Evolutionary conservation across 2,113 vertebrate species (phyloP).

Genomic region (Sclerurus mexicanus): DNA sequence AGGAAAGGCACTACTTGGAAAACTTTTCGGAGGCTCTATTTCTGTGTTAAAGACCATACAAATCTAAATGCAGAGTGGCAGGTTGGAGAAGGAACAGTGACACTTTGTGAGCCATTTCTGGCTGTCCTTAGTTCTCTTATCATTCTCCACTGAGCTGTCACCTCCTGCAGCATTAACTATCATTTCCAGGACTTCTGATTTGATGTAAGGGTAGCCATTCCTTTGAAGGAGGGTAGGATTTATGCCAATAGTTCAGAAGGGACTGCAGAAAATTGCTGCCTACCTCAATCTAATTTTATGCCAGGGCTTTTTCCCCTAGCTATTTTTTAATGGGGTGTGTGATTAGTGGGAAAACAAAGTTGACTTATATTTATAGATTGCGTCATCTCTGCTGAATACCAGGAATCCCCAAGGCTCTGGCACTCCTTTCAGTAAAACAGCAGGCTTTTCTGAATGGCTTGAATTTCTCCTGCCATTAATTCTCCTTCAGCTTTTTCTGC

Average conservation of each 20-base stretch:
- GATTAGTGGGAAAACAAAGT: neutral
- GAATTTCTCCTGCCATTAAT: slow-evolving; percentile 4
- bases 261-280: neutral
- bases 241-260: neutral
- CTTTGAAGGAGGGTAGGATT: neutral
- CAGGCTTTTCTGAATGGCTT: slow-evolving; percentile 22
- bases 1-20: neutral
- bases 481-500: slow-evolving; percentile 27
- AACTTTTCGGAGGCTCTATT: neutral
- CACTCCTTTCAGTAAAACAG: neutral
- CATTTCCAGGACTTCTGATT: neutral
- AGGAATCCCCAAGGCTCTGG: slow-evolving; percentile 11
- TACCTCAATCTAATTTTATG: neutral
- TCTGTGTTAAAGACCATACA: neutral
- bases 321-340: neutral
- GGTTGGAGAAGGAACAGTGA: neutral
- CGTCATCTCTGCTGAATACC: slow-evolving; percentile 11
- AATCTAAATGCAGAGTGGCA: slow-evolving; percentile 15
- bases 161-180: neutral
- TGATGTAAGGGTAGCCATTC: neutral
- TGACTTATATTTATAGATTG: neutral
- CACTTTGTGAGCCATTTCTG: neutral
- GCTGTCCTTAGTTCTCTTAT: neutral
- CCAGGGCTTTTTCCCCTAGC: neutral
- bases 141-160: neutral